Base-by-base conservation (phyloP, 2,113 vertebrate genomes). In the Ivindomyrus marchei region DNA sequence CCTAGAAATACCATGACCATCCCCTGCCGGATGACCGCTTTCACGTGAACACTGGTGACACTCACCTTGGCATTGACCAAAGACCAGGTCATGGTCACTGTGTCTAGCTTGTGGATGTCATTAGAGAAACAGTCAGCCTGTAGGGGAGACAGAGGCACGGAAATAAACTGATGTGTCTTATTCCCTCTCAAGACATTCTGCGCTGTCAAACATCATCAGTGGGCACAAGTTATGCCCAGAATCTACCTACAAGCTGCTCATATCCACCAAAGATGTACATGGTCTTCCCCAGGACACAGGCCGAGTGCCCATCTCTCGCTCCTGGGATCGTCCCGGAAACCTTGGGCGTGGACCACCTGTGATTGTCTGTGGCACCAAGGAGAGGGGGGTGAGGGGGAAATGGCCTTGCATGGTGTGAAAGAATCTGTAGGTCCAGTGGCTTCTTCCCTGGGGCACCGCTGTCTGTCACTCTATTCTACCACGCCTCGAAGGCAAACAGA, bases 221-320 rank as follows among this genome's bases (percentile, higher is more conserved):
- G 74, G 74, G 36, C 36, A 7, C 0, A 27, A 42, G 74, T 80
- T 80, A 39, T 86, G 87, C 74, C 66, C 24, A 88, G 53, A 88
- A 87, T 90, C 56, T 50, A 95, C 97, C 94, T 94, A 99, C 98
- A 97, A 99, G 96, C 94, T 99, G 98, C 89, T 99, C 98, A 0
- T 99, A 99, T 93, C 98, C 98, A 91, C 98, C 98, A 27, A 99
- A 99, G 95, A 99, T 97, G 94, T 98, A 99, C 98, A 99, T 99
- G 93, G 94, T 96, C 92, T 97, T 99, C 66, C 96, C 95, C 92
- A 98, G 92, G 90, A 99, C 97, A 88, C 98, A 99, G 91, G 98
- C 97, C 0, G 98, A 99, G 94, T 99, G 98, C 56, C 98, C 98
- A 45, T 99, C 98, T 90, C 98, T 95, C 0, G 98, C 98, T 27